phyloP scores from a whole-genome alignment of 2,888 invertebrate genomes.

The Rambutsinella grinnellia region DNA sequence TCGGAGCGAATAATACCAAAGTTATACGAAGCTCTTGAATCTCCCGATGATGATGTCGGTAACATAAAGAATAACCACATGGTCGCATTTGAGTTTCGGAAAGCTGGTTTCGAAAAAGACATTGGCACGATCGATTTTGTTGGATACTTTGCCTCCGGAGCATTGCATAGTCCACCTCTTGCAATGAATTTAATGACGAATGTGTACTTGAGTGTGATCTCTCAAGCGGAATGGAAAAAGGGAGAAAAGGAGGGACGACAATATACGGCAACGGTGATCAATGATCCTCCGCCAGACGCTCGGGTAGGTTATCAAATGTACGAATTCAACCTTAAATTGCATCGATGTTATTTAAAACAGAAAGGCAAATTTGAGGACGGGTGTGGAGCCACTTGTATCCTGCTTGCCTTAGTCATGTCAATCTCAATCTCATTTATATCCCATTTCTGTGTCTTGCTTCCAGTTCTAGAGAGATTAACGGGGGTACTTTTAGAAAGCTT shows the following conservation, averaged over 20 bases:
- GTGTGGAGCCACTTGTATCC: constrained; percentile 49
- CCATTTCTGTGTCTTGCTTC: constrained; percentile 31
- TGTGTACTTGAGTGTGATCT: constrained; percentile 35
- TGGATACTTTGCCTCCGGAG: constrained; percentile 57
- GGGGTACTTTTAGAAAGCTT: constrained; percentile 53
- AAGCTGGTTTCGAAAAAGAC: neutral
- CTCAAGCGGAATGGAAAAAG: neutral
- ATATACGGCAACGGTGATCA: neutral
- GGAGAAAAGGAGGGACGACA: neutral
- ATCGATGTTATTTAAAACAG: neutral
- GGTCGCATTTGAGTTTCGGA: constrained; percentile 53
- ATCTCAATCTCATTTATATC: constrained; percentile 44
- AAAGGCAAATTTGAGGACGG: constrained; percentile 12
- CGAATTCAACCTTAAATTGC: neutral
- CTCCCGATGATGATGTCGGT: neutral
- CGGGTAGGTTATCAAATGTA: constrained; percentile 27
- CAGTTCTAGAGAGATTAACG: constrained; percentile 37
- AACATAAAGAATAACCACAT: constrained; percentile 47
- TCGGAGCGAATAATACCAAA: constrained; percentile 33
- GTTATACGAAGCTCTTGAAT: constrained; percentile 12
- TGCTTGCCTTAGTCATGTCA: constrained; percentile 49
- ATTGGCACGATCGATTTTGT: constrained; percentile 16
- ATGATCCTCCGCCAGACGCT: constrained; percentile 48
- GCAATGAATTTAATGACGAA: constrained; percentile 51
- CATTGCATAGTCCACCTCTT: constrained; percentile 54